Conservation (phyloP, 2,888 invertebrate species). For the Hirudinaria manillensis region DNA sequence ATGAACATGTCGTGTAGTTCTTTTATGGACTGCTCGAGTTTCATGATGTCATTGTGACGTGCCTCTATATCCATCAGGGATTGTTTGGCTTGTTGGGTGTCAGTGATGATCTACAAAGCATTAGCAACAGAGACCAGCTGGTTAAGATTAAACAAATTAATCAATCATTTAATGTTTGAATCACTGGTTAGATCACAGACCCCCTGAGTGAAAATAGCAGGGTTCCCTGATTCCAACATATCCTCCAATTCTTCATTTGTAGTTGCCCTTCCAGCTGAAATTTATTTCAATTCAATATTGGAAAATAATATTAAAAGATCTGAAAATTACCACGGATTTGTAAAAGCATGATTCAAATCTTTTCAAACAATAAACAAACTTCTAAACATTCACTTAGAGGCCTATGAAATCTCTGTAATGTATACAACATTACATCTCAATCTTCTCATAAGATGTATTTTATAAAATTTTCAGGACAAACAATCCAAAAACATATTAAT, state of each 20-base stretch:
- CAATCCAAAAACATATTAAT: no score
- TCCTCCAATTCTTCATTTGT: conserved; percentile 97
- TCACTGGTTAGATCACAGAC: conserved; percentile 57
- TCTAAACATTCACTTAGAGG: no score
- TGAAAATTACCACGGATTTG: no score
- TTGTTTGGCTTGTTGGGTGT: conserved; percentile 99
- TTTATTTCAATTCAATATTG: no score
- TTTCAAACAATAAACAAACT: no score
- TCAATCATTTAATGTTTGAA: background rate
- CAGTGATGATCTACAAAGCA: conserved; percentile 85
- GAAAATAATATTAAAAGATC: no score
- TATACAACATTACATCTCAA: no score
- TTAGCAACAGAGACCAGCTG: background rate
- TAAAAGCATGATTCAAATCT: no score
- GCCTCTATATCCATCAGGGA: conserved; percentile 99
- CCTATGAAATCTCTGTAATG: no score
- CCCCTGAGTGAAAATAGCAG: conserved; percentile 95
- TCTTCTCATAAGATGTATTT: no score
- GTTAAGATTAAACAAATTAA: conserved; percentile 5
- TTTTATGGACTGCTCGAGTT: conserved; percentile 96
- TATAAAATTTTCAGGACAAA: no score
- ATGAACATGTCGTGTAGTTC: conserved; percentile 99
- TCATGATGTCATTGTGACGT: conserved; percentile 98
- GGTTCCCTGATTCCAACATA: conserved; percentile 97
- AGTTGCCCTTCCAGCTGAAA: conserved; percentile 81